A percentile compares a stretch with the other conserved stretches of the same genome.
Evolutionary conservation across 2,113 vertebrate genomes (phyloP).

Genomic region (Athene cunicularia): DNA sequence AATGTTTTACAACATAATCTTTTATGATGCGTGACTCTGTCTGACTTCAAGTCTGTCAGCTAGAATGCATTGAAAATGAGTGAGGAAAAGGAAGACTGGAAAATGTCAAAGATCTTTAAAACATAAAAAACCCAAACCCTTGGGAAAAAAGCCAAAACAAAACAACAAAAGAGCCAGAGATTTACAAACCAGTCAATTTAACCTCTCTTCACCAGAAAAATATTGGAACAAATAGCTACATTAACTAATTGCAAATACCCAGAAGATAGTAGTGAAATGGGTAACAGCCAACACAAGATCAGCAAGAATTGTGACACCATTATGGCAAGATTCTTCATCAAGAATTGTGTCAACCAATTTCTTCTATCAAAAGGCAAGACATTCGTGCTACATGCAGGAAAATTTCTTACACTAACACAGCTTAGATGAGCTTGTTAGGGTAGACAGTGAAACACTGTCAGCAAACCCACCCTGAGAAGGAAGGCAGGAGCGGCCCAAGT

Average conservation of each 20-base stretch:
- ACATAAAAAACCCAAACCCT: rapidly evolving
- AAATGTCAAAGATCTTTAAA: neutral
- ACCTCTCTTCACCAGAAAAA: neutral
- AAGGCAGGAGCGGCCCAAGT: neutral
- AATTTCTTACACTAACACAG: neutral
- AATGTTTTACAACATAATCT: neutral
- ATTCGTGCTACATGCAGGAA: neutral
- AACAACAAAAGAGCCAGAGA: neutral
- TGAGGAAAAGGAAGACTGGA: neutral
- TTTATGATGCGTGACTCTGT: neutral
- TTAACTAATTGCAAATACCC: neutral
- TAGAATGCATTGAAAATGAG: neutral
- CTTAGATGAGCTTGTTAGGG: neutral
- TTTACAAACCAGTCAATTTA: neutral
- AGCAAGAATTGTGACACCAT: neutral
- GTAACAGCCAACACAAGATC: neutral
- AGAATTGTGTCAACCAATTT: neutral
- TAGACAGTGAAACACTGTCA: neutral
- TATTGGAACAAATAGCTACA: neutral
- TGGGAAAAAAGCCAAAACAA: neutral
- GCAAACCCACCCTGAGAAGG: neutral
- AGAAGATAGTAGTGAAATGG: neutral
- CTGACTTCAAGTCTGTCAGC: neutral
- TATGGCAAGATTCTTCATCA: neutral
- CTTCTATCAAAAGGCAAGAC: neutral